Conservation (phyloP, 2,888 invertebrate genomes). For the Nematopogon swammerdamellus region DNA sequence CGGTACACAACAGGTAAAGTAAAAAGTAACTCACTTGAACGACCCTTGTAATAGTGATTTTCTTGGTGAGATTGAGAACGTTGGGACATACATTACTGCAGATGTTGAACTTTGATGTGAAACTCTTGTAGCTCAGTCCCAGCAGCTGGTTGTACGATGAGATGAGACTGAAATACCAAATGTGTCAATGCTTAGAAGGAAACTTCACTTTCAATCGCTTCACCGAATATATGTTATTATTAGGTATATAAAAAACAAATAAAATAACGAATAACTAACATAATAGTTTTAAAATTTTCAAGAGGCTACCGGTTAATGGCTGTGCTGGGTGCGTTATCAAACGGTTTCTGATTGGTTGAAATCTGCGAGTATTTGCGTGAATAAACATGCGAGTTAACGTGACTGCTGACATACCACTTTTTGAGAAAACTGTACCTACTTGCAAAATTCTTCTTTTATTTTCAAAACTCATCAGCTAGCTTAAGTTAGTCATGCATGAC, state of each 20-base stretch:
- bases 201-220: neutral
- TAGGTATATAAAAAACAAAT: neutral
- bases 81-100: constrained; percentile 76
- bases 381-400: no score
- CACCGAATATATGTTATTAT: neutral
- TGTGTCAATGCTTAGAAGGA: neutral
- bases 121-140: constrained; percentile 55
- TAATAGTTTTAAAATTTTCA: no score
- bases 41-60: constrained; percentile 69
- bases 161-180: constrained; percentile 45
- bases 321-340: no score
- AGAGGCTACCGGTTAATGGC: no score
- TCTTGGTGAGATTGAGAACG: constrained; percentile 65
- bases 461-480: no score
- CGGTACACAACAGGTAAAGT: constrained; percentile 1
- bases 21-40: constrained; percentile 56
- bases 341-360: no score
- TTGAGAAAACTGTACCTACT: no score
- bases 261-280: constrained; percentile 5
- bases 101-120: constrained; percentile 55
- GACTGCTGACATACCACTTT: no score
- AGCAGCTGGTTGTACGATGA: constrained; percentile 60
- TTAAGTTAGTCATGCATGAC: no score
- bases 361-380: no score
- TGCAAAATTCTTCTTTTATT: no score